Evolutionary conservation across 1,140 invertebrate species (phyloP), one percentile per base, ranked within the genome.

Genomic region (Zaprionus gabonicus): DNA sequence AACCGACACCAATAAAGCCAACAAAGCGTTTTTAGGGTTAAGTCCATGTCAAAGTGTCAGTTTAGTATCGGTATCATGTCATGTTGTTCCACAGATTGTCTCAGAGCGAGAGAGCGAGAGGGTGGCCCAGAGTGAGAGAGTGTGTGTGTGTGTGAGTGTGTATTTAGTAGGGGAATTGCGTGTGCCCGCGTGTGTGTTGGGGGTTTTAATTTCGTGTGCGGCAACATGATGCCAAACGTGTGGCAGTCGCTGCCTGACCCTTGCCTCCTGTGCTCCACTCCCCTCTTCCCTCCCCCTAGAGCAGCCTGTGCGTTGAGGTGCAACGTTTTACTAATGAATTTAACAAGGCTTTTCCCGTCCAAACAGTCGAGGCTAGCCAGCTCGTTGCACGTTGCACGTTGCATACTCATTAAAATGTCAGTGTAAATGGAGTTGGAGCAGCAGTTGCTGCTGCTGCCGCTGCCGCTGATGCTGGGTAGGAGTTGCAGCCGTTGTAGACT

Each of bases 11-110:
- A 87, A 90, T 90, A 90, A 90, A 91, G 86, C 86, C 82, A 86
- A 91, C 86, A 90, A 90, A 90, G 85, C 86, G 82, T 91, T 90
- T 87, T 91, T 91, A 91, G 86, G 87, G 87, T 92, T 92, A 92
- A 92, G 84, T 92, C 91, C 87, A 90, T 92, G 91, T 92, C 91
- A 92, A 92, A 92, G 91, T 92, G 91, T 92, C 91, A 92, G 91
- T 92, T 92, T 92, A 92, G 91, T 92, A 92, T 92, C 91, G 91
- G 91, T 92, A 91, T 92, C 91, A 92, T 92, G 91, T 92, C 91
- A 92, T 92, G 91, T 88, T 76, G 88, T 82, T 82, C 65, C 81
- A 71, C 73, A 76, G 73, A 76, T 71, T 76, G 72, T 62, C 27
- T 60, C 41, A 3, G 41, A 20, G 41, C n/a, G 41, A 9, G n/a